Evolutionary conservation across 2,888 invertebrate genomes (phyloP), one percentile per base, ranked within the genome.

Genomic region (Fissipunctia ypsillon): DNA sequence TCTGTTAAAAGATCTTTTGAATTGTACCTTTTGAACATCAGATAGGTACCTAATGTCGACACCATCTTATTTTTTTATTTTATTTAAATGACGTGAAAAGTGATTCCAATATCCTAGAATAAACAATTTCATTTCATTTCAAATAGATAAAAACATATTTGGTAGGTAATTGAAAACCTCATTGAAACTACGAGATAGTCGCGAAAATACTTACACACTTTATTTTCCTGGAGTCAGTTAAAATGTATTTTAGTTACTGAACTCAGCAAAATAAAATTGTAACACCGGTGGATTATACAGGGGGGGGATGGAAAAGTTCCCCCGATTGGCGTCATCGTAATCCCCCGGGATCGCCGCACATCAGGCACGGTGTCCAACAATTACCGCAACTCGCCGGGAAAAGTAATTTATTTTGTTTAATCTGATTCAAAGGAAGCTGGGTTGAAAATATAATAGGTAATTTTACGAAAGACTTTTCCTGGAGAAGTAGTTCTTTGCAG

Each of bases 251-350:
- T 22, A 31, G 0, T 2, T n/a, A 28, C 35, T 10, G 28, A 35
- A 54, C 25, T 22, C 50, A 22, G 2, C 16, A 50, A 63, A 70
- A 66, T 57, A 14, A 78, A 73, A 54, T 22, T 43, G 6, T 22
- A 28, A 43, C 56, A 60, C 60, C 22, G 14, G 31, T n/a, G 28
- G 9, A 45, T 56, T 56, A n/a, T 50, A 59, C n/a, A 41, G 45
- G 3, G 59, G 31, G 73, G 70, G 72, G 70, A 83, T 80, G 83
- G 82, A 83, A 87, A 87, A 83, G 78, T 82, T 85, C 70, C 77
- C 84, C 73, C 80, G 73, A 66, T 73, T 67, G 73, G 61, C 65
- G 63, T 68, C 78, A 75, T 56, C 65, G 22, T 86, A 86, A 85
- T 84, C 81, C 83, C 84, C 54, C 38, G 78, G 79, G 84, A 81